Base-by-base conservation (phyloP, 2,113 vertebrate species). In the Caranx ignobilis region DNA sequence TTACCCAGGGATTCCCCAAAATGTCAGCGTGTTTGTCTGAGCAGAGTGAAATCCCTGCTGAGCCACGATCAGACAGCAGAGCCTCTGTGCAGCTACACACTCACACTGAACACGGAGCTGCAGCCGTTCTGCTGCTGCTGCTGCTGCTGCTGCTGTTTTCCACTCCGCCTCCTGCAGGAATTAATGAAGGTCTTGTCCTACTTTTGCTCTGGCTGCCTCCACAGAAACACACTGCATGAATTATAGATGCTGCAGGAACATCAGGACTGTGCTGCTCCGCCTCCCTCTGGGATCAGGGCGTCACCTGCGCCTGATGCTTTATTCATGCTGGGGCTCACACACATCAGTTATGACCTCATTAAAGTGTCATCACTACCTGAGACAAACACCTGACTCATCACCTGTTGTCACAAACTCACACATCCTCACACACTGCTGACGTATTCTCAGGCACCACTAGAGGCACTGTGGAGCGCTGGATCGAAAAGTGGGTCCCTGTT, bases 141-240 rank as follows among this genome's bases (percentile, higher is more conserved):
- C 35, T n/a, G 54, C 41, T 71, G 45, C 32, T 48, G 64, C 57
- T 59, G 45, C 21, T 77, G 66, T 73, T 71, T 74, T 82, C 37
- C 74, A 32, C 55, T 50, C 56, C 8, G 67, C 41, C 60, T 62
- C 63, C 82, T 72, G 65, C 60, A 55, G 74, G 70, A 89, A 62
- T 78, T 74, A 76, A 89, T 77, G 66, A 82, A 67, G 83, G 59
- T 81, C 77, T 68, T 81, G 90, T 80, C 91, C 92, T 92, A 91
- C 75, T 88, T 94, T 86, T 45, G 21, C 69, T 80, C n/a, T 59
- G 57, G 73, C 45, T 77, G 57, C 76, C 45, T 77, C 66, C 31
- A 12, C 13, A 59, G 61, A 75, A 82, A 86, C 80, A 82, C 81
- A 76, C 57, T 41, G 12, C 81, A 89, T 92, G 76, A 89, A 92